phyloP scores from a whole-genome alignment of 2,797 vertebrate species.

The Pangasius krempfi region DNA sequence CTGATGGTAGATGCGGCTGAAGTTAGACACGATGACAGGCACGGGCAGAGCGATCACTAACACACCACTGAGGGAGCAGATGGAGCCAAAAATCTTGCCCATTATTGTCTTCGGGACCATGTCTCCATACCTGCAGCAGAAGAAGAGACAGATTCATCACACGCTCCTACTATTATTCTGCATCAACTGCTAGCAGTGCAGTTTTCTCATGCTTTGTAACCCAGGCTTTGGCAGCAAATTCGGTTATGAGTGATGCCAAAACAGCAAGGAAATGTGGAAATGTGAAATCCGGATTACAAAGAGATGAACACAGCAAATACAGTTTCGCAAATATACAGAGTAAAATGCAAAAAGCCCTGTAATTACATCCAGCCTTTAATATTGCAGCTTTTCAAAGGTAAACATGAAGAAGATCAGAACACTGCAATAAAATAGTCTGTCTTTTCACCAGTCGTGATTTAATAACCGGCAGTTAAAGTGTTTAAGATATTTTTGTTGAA shows the following conservation, averaged over 20 bases:
- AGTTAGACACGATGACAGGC: constrained; percentile 96
- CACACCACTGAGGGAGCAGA: constrained; percentile 93
- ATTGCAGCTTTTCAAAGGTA: constrained; percentile 4
- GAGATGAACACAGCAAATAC: constrained; percentile 5
- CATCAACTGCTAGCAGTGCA: not conserved
- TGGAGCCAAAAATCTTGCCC: constrained; percentile 93
- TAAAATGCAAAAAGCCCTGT: not conserved
- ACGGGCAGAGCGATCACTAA: constrained; percentile 94
- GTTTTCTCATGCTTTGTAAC: not conserved
- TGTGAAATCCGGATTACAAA: not conserved
- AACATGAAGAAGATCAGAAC: constrained; percentile 2
- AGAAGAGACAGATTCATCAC: constrained; percentile 11
- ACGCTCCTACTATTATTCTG: not conserved
- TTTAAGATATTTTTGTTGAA: not conserved
- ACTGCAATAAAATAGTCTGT: not conserved
- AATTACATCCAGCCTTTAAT: constrained; percentile 16
- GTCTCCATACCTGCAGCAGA: constrained; percentile 85
- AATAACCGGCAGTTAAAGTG: not conserved
- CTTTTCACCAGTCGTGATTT: constrained; percentile 1
- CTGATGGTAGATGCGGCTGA: constrained; percentile 97
- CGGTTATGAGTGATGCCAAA: not conserved
- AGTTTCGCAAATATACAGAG: not conserved
- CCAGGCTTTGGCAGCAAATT: not conserved
- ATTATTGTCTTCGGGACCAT: constrained; percentile 98
- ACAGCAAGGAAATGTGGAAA: not conserved